Evolutionary conservation across 2,113 vertebrate genomes (phyloP), one percentile per base, ranked within the genome.

Genomic region (Diphyllodes magnificus): DNA sequence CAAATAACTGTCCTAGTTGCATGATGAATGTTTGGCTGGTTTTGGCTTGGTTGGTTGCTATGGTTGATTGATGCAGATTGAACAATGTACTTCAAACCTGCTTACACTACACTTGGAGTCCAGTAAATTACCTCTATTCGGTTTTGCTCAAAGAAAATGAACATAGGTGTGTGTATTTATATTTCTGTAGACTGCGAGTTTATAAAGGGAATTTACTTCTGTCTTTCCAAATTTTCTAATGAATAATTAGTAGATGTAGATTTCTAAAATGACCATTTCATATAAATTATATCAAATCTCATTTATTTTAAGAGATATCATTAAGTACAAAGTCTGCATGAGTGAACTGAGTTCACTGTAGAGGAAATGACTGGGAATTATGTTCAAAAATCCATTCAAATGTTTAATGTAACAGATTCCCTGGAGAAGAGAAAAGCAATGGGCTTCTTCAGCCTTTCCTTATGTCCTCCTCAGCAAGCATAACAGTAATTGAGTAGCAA

Each of bases 251-350:
- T 84, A 91, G 65, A 78, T 72, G 81, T 84, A 87, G 81, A 72
- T 84, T 95, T 92, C 81, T 53, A 84, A 95, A 87, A 95, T 84
- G 86, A 87, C 82, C 86, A 45, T 89, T 93, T 97, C 57, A 65
- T 92, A 93, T 60, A 84, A 95, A 84, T 92, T 92, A 83, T 91
- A 92, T 79, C 20, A 83, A 92, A 95, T 95, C 94, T 95, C 95
- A 95, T 97, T 96, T 96, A 95, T 95, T 96, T 96, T 79, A 95
- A 92, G 83, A 93, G 73, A 91, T 92, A 95, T 89, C 95, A 96
- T 97, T 96, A 95, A 94, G 92, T 91, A 95, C 73, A 93, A 95
- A 95, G 92, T 71, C 94, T 95, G 86, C 92, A 91, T 21, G 33
- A 96, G 86, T 88, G 92, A 95, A 92, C 88, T 9, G 94, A 96